Conservation (phyloP, 1,140 invertebrate species). For the Cardiocondyla obscurior region DNA sequence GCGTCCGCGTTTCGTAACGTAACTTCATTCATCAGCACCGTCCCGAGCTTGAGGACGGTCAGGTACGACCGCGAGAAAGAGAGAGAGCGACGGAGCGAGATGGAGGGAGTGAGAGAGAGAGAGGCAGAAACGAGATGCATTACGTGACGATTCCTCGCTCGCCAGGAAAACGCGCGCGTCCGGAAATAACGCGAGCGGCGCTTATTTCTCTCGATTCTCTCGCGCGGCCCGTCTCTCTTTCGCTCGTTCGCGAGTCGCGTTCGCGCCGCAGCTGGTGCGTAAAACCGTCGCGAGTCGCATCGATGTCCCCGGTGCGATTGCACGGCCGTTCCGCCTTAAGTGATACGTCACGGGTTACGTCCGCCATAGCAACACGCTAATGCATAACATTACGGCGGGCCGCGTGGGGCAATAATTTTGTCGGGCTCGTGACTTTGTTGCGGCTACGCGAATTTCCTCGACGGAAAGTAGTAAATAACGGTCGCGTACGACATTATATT, state of each 20-base stretch:
- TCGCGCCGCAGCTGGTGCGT: slow-evolving; percentile 19
- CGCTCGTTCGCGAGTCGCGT: neutral
- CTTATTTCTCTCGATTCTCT: neutral
- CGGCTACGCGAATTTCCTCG: slow-evolving; percentile 29
- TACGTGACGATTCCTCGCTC: slow-evolving; percentile 35
- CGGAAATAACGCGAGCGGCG: slow-evolving; percentile 35
- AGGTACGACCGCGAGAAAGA: slow-evolving; percentile 27
- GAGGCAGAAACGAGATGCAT: neutral
- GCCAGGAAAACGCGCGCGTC: slow-evolving; percentile 39
- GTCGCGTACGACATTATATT: slow-evolving; percentile 53
- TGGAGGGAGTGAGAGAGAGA: neutral
- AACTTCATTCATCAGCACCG: slow-evolving; percentile 51
- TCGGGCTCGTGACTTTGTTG: slow-evolving; percentile 25
- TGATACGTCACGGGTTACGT: slow-evolving; percentile 53
- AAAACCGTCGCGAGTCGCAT: slow-evolving; percentile 52
- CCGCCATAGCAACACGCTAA: slow-evolving; percentile 55
- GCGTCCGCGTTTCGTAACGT: slow-evolving; percentile 48
- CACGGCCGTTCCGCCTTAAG: slow-evolving; percentile 56
- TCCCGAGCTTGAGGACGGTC: slow-evolving; percentile 52
- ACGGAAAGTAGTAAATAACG: slow-evolving; percentile 51
- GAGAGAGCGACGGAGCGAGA: neutral
- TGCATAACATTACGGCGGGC: slow-evolving; percentile 57
- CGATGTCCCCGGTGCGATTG: slow-evolving; percentile 60
- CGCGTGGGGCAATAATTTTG: slow-evolving; percentile 62
- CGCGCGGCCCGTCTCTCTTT: neutral